These are phyloP conservation scores for Solenopsis fugax DNA, from an alignment of 1,140 invertebrate species.

Conservation along the genomic window DNA sequence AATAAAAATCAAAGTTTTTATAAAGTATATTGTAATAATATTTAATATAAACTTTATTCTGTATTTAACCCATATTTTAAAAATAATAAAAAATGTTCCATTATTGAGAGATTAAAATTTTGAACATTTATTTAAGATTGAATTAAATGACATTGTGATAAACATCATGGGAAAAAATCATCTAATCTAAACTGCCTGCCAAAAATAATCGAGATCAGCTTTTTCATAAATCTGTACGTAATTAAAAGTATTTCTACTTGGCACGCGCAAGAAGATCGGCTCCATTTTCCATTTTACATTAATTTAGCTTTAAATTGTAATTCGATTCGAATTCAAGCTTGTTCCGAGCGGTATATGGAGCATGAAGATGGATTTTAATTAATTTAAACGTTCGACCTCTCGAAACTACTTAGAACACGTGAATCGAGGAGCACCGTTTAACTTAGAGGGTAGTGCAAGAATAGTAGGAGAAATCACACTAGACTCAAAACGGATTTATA, in stretches of 20 bases:
- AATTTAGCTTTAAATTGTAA: not conserved
- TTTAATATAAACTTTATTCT: not conserved
- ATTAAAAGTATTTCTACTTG: conserved; percentile 2
- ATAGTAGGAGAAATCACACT: conserved; percentile 11
- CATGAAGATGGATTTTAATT: not conserved
- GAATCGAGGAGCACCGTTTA: not conserved
- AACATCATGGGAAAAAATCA: not conserved
- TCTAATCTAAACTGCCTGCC: not conserved
- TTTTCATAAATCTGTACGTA: not conserved
- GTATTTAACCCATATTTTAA: not conserved
- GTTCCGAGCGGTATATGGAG: not conserved
- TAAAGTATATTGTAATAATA: not conserved
- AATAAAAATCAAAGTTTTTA: not conserved
- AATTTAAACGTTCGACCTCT: conserved; percentile 5
- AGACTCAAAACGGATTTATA: conserved; percentile 62
- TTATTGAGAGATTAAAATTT: not conserved
- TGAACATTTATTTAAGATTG: not conserved
- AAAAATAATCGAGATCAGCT: not conserved
- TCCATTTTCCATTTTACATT: not conserved
- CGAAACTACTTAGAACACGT: not conserved
- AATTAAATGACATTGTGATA: not conserved
- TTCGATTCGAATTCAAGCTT: not conserved
- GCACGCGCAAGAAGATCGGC: not conserved
- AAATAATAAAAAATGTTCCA: not conserved
- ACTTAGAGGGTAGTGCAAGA: not conserved